Evolutionary conservation across 1,140 invertebrate species (phyloP).

Genomic region (Monomorium pharaonis): DNA sequence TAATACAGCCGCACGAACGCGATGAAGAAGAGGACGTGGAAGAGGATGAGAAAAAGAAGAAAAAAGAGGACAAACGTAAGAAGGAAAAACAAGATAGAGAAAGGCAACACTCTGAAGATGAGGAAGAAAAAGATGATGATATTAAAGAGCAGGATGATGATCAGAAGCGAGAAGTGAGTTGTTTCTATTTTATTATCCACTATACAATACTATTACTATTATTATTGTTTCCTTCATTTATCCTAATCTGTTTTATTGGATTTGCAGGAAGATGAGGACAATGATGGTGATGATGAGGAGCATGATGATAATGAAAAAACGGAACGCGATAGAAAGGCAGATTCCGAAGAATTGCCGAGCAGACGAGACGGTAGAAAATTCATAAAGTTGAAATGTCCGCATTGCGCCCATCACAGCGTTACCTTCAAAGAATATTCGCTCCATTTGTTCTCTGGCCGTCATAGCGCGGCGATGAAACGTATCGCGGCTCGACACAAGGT

Average conservation of each 20-base stretch:
- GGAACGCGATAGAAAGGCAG: slow-evolving; percentile 75
- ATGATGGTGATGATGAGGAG: slow-evolving; percentile 85
- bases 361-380: slow-evolving; percentile 85
- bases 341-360: slow-evolving; percentile 80
- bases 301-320: slow-evolving; percentile 81
- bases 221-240: not conserved
- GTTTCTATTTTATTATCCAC: slow-evolving; percentile 41
- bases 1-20: slow-evolving; percentile 74
- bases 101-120: slow-evolving; percentile 80
- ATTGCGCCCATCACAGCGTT: slow-evolving; percentile 89
- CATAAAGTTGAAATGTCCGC: slow-evolving; percentile 90
- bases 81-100: slow-evolving; percentile 79
- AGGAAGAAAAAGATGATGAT: slow-evolving; percentile 83
- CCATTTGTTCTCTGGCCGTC: slow-evolving; percentile 89
- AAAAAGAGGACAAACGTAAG: slow-evolving; percentile 81
- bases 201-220: slow-evolving; percentile 32
- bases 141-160: slow-evolving; percentile 81
- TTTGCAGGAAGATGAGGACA: slow-evolving; percentile 71
- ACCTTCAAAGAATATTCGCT: slow-evolving; percentile 91
- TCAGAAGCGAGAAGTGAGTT: slow-evolving; percentile 76
- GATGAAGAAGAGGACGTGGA: slow-evolving; percentile 76
- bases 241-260: not conserved
- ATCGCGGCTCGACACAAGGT: slow-evolving; percentile 90
- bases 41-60: slow-evolving; percentile 77
- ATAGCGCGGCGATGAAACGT: slow-evolving; percentile 89